phyloP scores from a whole-genome alignment of 2,888 invertebrate species.

The Anoplius nigerrimus region DNA sequence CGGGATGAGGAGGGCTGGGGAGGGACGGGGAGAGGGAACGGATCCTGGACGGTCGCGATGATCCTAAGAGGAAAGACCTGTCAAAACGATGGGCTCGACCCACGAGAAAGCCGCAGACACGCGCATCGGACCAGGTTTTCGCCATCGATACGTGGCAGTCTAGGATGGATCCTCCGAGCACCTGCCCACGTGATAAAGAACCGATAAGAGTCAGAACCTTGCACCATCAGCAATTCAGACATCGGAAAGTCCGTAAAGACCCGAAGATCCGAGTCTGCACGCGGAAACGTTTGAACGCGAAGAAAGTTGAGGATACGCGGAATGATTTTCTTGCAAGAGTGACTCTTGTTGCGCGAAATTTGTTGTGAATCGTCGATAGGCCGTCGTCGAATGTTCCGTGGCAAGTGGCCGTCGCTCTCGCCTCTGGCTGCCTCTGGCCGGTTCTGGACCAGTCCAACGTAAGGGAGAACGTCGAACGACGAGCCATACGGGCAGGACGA shows the following conservation, averaged over 20 bases:
- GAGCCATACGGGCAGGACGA: slow-evolving; percentile 42
- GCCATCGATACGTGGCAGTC: not conserved
- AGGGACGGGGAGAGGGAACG: slow-evolving; percentile 8
- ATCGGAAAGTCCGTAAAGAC: too few relatives aligned
- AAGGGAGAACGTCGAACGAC: slow-evolving; percentile 10
- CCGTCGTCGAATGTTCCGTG: too few relatives aligned
- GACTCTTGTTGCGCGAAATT: too few relatives aligned
- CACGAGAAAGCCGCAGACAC: not conserved
- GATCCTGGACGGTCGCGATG: slow-evolving; percentile 28
- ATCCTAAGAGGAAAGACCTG: slow-evolving; percentile 48
- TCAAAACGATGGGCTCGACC: slow-evolving; percentile 46
- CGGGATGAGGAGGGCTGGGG: slow-evolving; percentile 23
- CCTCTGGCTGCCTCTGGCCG: too few relatives aligned
- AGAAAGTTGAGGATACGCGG: too few relatives aligned
- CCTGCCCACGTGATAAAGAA: slow-evolving; percentile 33
- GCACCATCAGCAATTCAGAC: not conserved
- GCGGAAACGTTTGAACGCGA: too few relatives aligned
- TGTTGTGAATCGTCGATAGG: too few relatives aligned
- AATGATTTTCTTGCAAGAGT: slow-evolving; percentile 8
- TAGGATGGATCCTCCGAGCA: slow-evolving; percentile 35
- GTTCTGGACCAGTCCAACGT: too few relatives aligned
- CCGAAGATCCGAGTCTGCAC: too few relatives aligned
- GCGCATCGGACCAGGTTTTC: slow-evolving; percentile 9
- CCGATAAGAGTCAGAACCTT: slow-evolving; percentile 30
- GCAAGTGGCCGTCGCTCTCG: too few relatives aligned